Base-by-base conservation (phyloP, 1,140 invertebrate species). In the Aphelinus atriplicis region DNA sequence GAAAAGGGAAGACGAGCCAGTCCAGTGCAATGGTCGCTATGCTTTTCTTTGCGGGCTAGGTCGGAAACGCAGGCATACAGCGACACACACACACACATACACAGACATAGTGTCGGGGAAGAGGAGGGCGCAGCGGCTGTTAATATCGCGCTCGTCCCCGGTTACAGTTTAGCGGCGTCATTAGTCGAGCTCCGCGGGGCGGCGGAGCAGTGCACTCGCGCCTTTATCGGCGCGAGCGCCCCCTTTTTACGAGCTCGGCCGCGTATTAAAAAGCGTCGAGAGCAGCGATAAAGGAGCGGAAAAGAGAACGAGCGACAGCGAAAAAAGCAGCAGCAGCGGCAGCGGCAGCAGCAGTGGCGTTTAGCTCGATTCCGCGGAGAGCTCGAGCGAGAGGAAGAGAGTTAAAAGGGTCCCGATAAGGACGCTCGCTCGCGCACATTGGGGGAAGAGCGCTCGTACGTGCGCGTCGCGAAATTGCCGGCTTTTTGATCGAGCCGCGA, bases 401-500 rank as follows among this genome's bases (percentile, higher is more conserved):
- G 47, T 26, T 26, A 26, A 26, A 26, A 26, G 26, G 26, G 26
- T 26, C 26, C 26, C 26, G 26, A 26, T 26, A 26, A 26, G 26
- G 26, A 26, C 26, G 26, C 26, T 26, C 26, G 26, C 26, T 67
- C 53, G 60, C 43, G 47, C 51, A 71, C 63, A 71, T 71, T 71
- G 50, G 47, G 26, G 26, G 26, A 26, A 26, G 26, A 26, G 26
- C 26, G 26, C 26, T 26, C 26, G 26, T 26, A 26, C 57, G n/a
- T n/a, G 10, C 3, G 56, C 57, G 3, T n/a, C 56, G 2, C 26
- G 43, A 63, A 43, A 63, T 42, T 55, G 56, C 53, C 63, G 26
- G 62, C 75, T 76, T 76, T 76, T 76, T 76, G 69, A 76, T 76
- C 75, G 69, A 71, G 74, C 68, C 74, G 74, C 74, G 71, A 76